Base-by-base conservation (phyloP, 2,797 vertebrate species). In the Myotis myotis region DNA sequence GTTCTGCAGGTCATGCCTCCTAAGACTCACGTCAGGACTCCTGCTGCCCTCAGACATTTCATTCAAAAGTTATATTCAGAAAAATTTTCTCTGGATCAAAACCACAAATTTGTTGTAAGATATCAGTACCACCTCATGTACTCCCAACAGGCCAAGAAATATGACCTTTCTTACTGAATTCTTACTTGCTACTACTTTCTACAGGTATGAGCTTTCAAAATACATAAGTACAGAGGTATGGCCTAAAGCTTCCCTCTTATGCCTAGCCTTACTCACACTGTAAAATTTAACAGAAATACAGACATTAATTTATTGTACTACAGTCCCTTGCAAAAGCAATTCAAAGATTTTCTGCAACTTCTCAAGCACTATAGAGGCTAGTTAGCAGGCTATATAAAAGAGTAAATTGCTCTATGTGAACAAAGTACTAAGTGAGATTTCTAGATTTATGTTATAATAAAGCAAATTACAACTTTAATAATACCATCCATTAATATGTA, bases 281-380 rank as follows among this genome's bases (percentile, higher is more conserved):
- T 51, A 44, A 91, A 89, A 94, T 82, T 62, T 74, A 88, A 74
- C 0, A 85, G 20, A 74, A 95, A 85, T 89, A 49, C 66, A 47
- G 13, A 62, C 33, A 20, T 57, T 51, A 23, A 23, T 78, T 36
- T 36, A 23, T 16, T 53, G n/a, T 53, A 78, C 22, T 78, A 36
- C 49, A 55, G 36, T 55, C 62, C 20, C 62, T 80, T 72, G 13
- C 15, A 64, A 76, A 91, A 23, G 17, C 64, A 83, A 89, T 70
- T 87, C 68, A 79, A 88, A 88, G 60, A 66, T n/a, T 80, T 89
- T 55, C 75, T 86, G 36, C 15, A 86, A 75, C 13, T 6, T 87
- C 49, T 90, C 53, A 86, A 83, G 15, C 1, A 10, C 53, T 55
- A 1, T 9, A 28, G 9, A 72, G 84, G 5, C 22, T 55, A 81